These are phyloP conservation scores for Pollachius pollachius DNA, from an alignment of 2,113 vertebrate species.

Conservation along the genomic window DNA sequence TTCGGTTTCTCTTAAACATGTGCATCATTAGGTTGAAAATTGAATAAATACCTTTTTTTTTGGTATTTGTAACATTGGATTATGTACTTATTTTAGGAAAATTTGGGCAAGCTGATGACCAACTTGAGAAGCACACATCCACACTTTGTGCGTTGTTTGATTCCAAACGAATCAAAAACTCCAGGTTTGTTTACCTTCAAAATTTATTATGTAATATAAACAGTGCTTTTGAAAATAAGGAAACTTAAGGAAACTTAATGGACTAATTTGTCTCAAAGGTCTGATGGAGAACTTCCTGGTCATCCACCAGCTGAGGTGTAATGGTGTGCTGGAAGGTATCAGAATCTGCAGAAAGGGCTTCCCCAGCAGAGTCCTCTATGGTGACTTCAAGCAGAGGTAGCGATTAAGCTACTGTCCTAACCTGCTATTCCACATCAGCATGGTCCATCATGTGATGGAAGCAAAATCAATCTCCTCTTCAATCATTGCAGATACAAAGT, in stretches of 20 bases:
- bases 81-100: conserved; percentile 78
- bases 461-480: background rate
- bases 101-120: conserved; percentile 91
- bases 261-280: conserved; percentile 62
- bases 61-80: background rate
- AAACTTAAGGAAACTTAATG: conserved; percentile 3
- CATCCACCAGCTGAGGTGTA: conserved; percentile 89
- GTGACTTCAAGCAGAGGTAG: conserved; percentile 89
- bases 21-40: too few species aligned
- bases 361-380: conserved; percentile 90
- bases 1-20: too few species aligned
- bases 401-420: background rate
- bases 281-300: conserved; percentile 89
- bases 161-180: conserved; percentile 94
- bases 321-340: conserved; percentile 91
- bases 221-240: background rate
- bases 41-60: too few species aligned
- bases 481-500: conserved; percentile 64
- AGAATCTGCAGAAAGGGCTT: conserved; percentile 93
- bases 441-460: background rate
- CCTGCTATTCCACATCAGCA: background rate
- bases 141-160: conserved; percentile 93
- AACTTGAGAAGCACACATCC: conserved; percentile 90
- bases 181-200: conserved; percentile 71
- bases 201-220: background rate